Evolutionary conservation across 2,888 invertebrate genomes (phyloP).

Genomic region (Epinotia nisella): DNA sequence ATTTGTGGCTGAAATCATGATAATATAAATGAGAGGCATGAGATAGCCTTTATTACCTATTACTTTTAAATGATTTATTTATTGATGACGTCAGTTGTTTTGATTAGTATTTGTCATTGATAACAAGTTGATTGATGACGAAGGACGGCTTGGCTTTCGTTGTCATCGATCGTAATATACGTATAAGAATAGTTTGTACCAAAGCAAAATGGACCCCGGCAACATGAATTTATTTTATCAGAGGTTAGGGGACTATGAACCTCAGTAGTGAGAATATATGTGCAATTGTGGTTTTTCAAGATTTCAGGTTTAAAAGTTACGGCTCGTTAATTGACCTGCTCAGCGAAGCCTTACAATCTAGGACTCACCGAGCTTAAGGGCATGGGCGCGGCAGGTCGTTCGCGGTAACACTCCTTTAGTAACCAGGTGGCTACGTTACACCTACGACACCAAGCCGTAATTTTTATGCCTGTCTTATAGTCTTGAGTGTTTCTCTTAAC

Average conservation of each 20-base stretch:
- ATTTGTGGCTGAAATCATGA: conserved; percentile 4
- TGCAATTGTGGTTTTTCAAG: background rate
- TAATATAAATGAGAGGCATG: background rate
- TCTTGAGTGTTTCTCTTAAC: conserved; percentile 63
- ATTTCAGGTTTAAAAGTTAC: conserved; percentile 36
- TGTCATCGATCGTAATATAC: background rate
- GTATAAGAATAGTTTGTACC: background rate
- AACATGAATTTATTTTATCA: background rate
- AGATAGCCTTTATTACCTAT: background rate
- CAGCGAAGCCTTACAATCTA: conserved; percentile 80
- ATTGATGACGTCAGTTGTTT: conserved; percentile 2
- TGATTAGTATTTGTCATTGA: background rate
- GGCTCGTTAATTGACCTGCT: conserved; percentile 73
- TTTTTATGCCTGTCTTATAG: conserved; percentile 68
- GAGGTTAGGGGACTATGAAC: background rate
- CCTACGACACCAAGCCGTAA: conserved; percentile 72
- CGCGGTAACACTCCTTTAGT: conserved; percentile 72
- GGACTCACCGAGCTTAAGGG: conserved; percentile 80
- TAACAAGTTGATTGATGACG: background rate
- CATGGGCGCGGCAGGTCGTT: conserved; percentile 81
- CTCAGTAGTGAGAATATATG: background rate
- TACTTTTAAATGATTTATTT: background rate
- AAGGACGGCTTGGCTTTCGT: background rate
- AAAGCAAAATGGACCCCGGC: background rate
- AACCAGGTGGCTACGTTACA: conserved; percentile 46